These are phyloP conservation scores for Limnodromus scolopaceus DNA, from an alignment of 2,797 vertebrate genomes.

Conservation along the genomic window DNA sequence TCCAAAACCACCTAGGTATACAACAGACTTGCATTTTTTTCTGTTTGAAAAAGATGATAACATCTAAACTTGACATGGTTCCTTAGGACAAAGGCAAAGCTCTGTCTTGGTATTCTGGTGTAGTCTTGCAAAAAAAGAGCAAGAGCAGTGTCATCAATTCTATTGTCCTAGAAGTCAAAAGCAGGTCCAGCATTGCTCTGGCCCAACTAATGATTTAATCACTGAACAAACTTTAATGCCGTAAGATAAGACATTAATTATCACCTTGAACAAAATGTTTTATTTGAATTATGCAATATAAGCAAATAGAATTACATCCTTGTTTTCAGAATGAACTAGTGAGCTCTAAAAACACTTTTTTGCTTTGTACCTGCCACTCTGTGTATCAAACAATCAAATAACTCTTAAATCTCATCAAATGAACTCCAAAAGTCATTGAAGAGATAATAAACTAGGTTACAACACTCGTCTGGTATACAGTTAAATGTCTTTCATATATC, in stretches of 20 bases:
- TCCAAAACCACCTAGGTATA: background rate
- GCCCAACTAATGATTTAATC: background rate
- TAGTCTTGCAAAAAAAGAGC: background rate
- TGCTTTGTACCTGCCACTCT: slow-evolving; percentile 1
- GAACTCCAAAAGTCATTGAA: slow-evolving; percentile 67
- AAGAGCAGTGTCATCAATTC: background rate
- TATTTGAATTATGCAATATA: slow-evolving; percentile 9
- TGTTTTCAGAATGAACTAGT: slow-evolving; percentile 32
- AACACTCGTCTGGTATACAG: slow-evolving; percentile 50
- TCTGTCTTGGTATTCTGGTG: background rate
- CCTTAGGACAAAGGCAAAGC: background rate
- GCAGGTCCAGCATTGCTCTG: background rate
- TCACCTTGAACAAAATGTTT: slow-evolving; percentile 60
- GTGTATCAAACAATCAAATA: slow-evolving; percentile 59
- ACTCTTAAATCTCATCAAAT: slow-evolving; percentile 64
- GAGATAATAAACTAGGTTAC: slow-evolving; percentile 68
- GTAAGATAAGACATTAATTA: slow-evolving; percentile 7
- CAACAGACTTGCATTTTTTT: background rate
- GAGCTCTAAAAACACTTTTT: slow-evolving; percentile 15
- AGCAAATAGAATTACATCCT: slow-evolving; percentile 51
- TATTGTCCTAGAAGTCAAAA: background rate
- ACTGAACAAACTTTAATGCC: background rate
- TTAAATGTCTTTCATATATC: slow-evolving; percentile 76
- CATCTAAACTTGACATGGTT: background rate
- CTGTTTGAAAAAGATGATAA: background rate